Base-by-base conservation (phyloP, 2,797 vertebrate genomes). In the Furcifer pardalis region DNA sequence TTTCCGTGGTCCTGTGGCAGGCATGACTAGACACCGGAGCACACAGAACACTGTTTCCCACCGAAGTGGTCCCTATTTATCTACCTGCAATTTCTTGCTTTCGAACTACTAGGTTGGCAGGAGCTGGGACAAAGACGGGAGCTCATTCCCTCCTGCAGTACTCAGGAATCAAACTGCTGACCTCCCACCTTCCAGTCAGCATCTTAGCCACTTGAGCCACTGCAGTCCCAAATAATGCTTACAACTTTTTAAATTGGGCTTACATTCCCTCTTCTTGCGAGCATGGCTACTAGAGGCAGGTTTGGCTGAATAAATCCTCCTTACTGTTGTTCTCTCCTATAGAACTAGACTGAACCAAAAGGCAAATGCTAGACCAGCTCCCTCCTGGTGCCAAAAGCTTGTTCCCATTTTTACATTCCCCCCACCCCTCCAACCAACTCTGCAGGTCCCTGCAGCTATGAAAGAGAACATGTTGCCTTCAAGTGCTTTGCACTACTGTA, bases 201-300 rank as follows among this genome's bases (percentile, higher is more conserved):
- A n/a, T n/a, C n/a, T n/a, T n/a, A n/a, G n/a, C n/a, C n/a, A n/a
- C n/a, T n/a, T n/a, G n/a, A n/a, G n/a, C n/a, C n/a, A n/a, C n/a
- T n/a, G n/a, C n/a, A n/a, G n/a, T n/a, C n/a, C n/a, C n/a, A n/a
- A n/a, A n/a, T n/a, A 6, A 30, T 74, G 46, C 44, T 37, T 56
- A 44, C 2, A 0, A 3, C 6, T 59, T 59, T 86, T 62, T 46
- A 35, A 40, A 15, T 7, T 66, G 35, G 35, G 25, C 56, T 17
- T 37, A 1, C 7, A 3, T 1, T 1, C 17, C 5, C 12, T 76
- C 35, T 6, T 17, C 49, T 83, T 74, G 30, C 42, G 32, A 56
- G 40, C 37, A 37, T 17, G 56, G 37, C 77, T 89, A 80, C 86
- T 76, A 44, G 69, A 10, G 66, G 13, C 32, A 46, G 15, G 60